A percentile compares a stretch with the other conserved stretches of the same genome.
These are phyloP conservation scores for Bostrychus sinensis DNA, from an alignment of 2,113 vertebrate genomes.

Conservation along the genomic window DNA sequence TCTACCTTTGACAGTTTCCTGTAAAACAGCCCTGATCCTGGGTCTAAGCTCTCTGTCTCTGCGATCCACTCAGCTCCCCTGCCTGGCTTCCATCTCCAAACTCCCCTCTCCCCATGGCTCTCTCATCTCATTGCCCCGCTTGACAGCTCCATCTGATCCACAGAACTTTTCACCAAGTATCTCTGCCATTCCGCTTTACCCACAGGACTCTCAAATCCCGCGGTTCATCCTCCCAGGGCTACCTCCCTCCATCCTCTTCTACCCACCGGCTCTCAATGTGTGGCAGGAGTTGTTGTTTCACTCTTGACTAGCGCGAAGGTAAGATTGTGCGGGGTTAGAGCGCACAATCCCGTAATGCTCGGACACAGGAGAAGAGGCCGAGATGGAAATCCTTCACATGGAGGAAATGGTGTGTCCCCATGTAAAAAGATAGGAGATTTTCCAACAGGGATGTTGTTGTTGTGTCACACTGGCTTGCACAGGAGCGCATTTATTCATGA, in stretches of 20 bases:
- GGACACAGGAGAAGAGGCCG: constrained; percentile 46
- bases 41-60: constrained; percentile 73
- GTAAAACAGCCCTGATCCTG: constrained; percentile 76
- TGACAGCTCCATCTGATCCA: constrained; percentile 80
- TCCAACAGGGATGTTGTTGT: constrained; percentile 14
- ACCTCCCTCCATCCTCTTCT: constrained; percentile 48
- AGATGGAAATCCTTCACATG: constrained; percentile 27
- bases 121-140: constrained; percentile 74
- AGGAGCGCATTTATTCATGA: constrained; percentile 14
- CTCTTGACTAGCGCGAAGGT: constrained; percentile 62
- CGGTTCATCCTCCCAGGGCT: constrained; percentile 72
- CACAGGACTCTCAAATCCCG: constrained; percentile 73
- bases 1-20: constrained; percentile 71
- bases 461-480: constrained; percentile 27
- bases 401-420: constrained; percentile 54
- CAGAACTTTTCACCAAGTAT: constrained; percentile 69
- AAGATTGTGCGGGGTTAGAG: constrained; percentile 50
- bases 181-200: constrained; percentile 67
- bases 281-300: constrained; percentile 65
- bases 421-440: constrained; percentile 42
- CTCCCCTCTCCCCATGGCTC: constrained; percentile 62
- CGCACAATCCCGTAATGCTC: constrained; percentile 54
- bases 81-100: constrained; percentile 69
- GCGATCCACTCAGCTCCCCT: constrained; percentile 72
- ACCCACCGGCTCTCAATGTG: constrained; percentile 68